Base-by-base conservation (phyloP, 2,113 vertebrate species). In the Ovibos moschatus region DNA sequence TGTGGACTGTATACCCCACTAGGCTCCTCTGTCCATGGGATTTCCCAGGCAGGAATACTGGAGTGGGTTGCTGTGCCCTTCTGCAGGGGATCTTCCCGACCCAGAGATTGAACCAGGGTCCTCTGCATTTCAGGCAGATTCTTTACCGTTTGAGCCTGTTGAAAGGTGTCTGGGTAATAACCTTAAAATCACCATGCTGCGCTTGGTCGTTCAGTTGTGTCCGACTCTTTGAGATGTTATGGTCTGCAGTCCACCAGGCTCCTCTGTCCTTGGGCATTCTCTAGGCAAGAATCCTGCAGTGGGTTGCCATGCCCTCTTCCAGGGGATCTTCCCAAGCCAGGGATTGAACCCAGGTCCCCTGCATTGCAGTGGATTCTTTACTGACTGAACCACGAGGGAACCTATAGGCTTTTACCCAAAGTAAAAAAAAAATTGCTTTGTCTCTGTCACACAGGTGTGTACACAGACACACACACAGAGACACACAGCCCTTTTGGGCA, bases 401-500 rank as follows among this genome's bases (percentile, higher is more conserved):
- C 67, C 17, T n/a, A 21, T 12, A 21, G 19, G 67, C n/a, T 40
- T 40, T 71, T 40, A 40, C 5, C 9, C 67, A 71, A 71, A 71
- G n/a, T 71, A 40, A 71, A 71, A 71, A 67, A 36, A 40, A 40
- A 45, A 2, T 45, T 8, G 17, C 51, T 27, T 10, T 83, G 8
- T 74, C 64, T 81, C 3, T 62, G 43, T 10, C 27, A 17, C 27
- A 64, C 40, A 15, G 25, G 19, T 10, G 7, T 30, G 7, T 57
- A 45, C 50, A 11, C 33, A 4, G 25, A 53, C 86, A 21, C 45
- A 14, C 57, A 45, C 14, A 17, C 9, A 43, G 0, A 2, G 2
- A 2, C 17, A 17, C 36, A 0, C 1, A 2, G 6, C 40, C 55
- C 76, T n/a, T 8, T 14, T 27, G 67, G 27, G 36, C 57, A 12